A percentile compares a stretch with the other conserved stretches of the same genome.
Conservation (phyloP, 2,113 vertebrate species). For the Ammodytes dubius region DNA sequence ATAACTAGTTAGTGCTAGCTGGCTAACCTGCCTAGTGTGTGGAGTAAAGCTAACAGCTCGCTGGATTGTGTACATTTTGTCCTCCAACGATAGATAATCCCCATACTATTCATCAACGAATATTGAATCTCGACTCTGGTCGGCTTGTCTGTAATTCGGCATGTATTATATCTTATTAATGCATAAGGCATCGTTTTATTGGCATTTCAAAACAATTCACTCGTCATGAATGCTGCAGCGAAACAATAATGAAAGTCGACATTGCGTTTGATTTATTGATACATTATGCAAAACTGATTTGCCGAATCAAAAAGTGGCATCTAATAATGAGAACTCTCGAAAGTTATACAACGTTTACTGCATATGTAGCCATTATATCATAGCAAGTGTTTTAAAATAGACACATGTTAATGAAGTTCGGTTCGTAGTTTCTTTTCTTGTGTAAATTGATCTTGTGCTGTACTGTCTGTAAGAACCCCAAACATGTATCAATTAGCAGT, state of each 20-base stretch:
- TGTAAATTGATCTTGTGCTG: not conserved
- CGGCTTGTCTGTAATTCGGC: not conserved
- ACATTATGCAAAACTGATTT: not conserved
- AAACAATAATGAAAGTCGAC: not conserved
- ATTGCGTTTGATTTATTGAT: not conserved
- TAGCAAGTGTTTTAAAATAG: not conserved
- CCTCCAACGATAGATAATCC: too few relatives aligned
- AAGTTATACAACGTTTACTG: rapidly evolving
- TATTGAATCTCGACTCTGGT: too few relatives aligned
- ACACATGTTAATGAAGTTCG: not conserved
- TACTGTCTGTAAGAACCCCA: not conserved
- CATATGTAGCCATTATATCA: rapidly evolving
- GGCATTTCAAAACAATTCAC: not conserved
- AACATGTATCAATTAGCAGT: not conserved
- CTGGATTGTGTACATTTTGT: not conserved
- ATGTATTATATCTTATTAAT: not conserved
- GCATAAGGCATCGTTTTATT: not conserved
- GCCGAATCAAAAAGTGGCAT: constrained; percentile 8
- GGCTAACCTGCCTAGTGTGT: not conserved
- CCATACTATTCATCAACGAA: not conserved
- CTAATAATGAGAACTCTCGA: rapidly evolving
- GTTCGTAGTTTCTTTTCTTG: not conserved
- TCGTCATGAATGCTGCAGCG: not conserved
- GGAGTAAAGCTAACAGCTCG: constrained; percentile 11
- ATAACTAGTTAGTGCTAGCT: not conserved